A percentile compares a stretch with the other conserved stretches of the same genome.
These are phyloP conservation scores for Therioaphis trifolii DNA, from an alignment of 2,888 invertebrate genomes.

Conservation along the genomic window DNA sequence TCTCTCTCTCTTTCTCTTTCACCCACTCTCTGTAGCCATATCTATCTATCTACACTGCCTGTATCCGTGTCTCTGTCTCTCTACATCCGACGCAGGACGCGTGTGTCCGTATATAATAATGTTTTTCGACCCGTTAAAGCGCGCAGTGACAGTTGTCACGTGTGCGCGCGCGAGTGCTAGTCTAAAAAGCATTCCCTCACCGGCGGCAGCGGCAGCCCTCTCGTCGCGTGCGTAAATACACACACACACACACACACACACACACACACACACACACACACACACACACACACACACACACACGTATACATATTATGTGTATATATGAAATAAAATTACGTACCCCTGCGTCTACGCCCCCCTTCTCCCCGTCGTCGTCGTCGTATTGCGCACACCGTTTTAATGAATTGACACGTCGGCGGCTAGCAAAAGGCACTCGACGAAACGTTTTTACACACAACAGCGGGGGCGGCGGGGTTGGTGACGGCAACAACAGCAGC, in stretches of 20 bases:
- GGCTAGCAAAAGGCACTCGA: conserved; percentile 27
- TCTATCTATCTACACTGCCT: too few relatives aligned
- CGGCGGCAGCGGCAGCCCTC: too few relatives aligned
- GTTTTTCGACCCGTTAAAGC: conserved; percentile 61
- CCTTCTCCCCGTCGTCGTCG: background rate
- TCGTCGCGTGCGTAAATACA: background rate
- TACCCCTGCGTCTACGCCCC: too few relatives aligned
- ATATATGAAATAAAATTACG: conserved; percentile 41
- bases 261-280: too few relatives aligned
- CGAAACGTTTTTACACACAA: conserved; percentile 44
- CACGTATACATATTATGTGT: too few relatives aligned
- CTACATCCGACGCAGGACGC: background rate
- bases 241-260: background rate
- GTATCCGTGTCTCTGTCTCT: background rate
- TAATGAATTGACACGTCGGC: conserved; percentile 59
- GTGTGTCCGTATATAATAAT: conserved; percentile 46
- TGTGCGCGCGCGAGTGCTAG: background rate
- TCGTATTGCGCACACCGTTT: conserved; percentile 32
- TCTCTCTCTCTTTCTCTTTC: too few relatives aligned
- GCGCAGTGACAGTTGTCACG: conserved; percentile 51
- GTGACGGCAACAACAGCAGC: conserved; percentile 40
- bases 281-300: too few relatives aligned
- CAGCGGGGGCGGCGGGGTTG: too few relatives aligned
- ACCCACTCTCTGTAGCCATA: too few relatives aligned
- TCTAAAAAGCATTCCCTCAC: conserved; percentile 42